A percentile compares a stretch with the other conserved stretches of the same genome.
Conservation (phyloP, 64 coral and sea anemone species). For the Pocillopora damicornis region DNA sequence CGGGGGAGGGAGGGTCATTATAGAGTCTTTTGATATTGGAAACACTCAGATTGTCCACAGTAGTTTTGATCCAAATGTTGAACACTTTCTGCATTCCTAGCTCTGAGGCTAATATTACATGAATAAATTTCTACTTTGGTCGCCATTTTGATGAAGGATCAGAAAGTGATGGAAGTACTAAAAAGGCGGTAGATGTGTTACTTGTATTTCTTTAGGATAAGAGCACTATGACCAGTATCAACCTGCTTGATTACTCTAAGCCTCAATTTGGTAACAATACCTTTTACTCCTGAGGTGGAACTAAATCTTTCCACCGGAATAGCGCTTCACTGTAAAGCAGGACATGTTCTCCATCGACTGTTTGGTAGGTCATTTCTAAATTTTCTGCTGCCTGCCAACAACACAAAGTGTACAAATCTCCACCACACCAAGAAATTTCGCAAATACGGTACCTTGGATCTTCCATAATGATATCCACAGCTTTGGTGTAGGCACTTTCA, state of each 20-base stretch:
- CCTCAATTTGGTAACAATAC: not conserved
- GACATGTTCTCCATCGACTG: not conserved
- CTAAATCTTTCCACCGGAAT: constrained; percentile 15
- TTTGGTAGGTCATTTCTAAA: not conserved
- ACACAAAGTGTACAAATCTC: not conserved
- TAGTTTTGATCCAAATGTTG: no score
- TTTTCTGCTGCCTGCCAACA: constrained; percentile 22
- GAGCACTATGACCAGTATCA: not conserved
- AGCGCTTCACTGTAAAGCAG: constrained; percentile 7
- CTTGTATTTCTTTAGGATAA: no score
- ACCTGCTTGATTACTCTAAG: not conserved
- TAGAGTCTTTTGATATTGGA: no score
- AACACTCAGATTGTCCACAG: no score
- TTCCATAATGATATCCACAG: constrained; percentile 10
- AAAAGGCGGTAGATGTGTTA: no score
- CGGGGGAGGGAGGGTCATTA: no score
- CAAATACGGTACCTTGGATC: constrained; percentile 31
- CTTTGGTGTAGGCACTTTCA: not conserved
- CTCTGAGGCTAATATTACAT: no score
- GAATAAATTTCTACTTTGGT: no score
- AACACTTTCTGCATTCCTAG: no score
- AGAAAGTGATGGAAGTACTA: no score
- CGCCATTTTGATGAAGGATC: no score
- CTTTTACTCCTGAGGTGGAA: not conserved
- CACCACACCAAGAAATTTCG: constrained; percentile 1